Conservation (phyloP, 2,797 vertebrate genomes). For the Astyanax mexicanus region DNA sequence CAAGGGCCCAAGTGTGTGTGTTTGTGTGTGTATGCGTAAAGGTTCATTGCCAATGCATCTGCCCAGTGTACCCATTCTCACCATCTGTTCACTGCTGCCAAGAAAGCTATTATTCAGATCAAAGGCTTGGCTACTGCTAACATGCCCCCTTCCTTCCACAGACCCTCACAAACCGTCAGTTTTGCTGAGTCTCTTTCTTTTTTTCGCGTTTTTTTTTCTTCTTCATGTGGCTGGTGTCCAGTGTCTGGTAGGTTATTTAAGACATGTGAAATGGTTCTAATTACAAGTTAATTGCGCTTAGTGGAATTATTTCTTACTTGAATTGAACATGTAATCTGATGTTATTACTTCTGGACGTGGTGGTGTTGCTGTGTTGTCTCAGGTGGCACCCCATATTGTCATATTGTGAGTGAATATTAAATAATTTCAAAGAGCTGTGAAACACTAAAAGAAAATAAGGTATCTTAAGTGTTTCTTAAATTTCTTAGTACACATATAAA, state of each 20-base stretch:
- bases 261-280: background rate
- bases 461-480: no score
- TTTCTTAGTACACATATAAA: no score
- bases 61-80: conserved; percentile 19
- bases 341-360: no score
- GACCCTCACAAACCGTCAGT: no score
- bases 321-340: no score
- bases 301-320: no score
- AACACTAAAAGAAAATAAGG: no score
- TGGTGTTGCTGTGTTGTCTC: no score
- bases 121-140: conserved; percentile 2
- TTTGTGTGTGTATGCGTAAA: background rate
- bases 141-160: background rate
- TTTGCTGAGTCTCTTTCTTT: background rate
- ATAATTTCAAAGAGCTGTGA: no score
- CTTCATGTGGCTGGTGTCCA: background rate
- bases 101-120: conserved; percentile 21
- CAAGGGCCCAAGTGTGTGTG: background rate
- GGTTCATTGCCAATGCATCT: conserved; percentile 7
- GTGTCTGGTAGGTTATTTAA: background rate
- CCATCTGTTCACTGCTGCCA: conserved; percentile 19
- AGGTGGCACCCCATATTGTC: no score
- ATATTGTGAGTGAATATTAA: no score
- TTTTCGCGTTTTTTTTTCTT: background rate
- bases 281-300: no score